phyloP scores from a whole-genome alignment of 2,113 vertebrate species.

The Amblyopsis rosae region DNA sequence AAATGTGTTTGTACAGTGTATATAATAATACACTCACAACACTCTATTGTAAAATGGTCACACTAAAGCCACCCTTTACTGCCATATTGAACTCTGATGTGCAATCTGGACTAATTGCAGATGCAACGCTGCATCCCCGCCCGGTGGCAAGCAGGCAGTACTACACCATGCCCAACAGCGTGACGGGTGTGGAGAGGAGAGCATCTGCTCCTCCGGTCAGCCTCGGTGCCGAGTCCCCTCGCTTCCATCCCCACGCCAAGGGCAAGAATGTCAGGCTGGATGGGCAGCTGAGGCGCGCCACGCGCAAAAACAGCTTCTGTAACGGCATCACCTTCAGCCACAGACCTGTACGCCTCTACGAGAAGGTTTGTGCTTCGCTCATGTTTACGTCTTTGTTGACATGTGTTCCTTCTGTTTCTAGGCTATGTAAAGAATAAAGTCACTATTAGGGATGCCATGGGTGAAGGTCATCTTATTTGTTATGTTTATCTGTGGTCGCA shows the following conservation, averaged over 20 bases:
- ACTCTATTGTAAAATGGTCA: too few species aligned
- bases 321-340: slow-evolving; percentile 97
- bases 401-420: neutral
- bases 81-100: too few species aligned
- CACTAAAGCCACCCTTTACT: too few species aligned
- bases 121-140: slow-evolving; percentile 85
- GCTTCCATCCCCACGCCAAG: slow-evolving; percentile 94
- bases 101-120: slow-evolving; percentile 60
- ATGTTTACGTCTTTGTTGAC: neutral
- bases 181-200: slow-evolving; percentile 84
- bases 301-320: slow-evolving; percentile 96
- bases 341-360: slow-evolving; percentile 91
- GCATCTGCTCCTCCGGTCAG: slow-evolving; percentile 69
- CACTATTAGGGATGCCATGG: too few species aligned
- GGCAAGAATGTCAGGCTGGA: slow-evolving; percentile 96
- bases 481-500: too few species aligned
- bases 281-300: slow-evolving; percentile 88
- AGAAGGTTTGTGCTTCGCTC: slow-evolving; percentile 75
- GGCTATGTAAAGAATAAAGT: too few species aligned
- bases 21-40: too few species aligned
- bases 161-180: slow-evolving; percentile 83
- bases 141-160: slow-evolving; percentile 85
- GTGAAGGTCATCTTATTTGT: too few species aligned
- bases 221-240: slow-evolving; percentile 82
- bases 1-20: too few species aligned